Base-by-base conservation (phyloP, 92 coral and sea anemone species). In the Phenganax stokvisi region DNA sequence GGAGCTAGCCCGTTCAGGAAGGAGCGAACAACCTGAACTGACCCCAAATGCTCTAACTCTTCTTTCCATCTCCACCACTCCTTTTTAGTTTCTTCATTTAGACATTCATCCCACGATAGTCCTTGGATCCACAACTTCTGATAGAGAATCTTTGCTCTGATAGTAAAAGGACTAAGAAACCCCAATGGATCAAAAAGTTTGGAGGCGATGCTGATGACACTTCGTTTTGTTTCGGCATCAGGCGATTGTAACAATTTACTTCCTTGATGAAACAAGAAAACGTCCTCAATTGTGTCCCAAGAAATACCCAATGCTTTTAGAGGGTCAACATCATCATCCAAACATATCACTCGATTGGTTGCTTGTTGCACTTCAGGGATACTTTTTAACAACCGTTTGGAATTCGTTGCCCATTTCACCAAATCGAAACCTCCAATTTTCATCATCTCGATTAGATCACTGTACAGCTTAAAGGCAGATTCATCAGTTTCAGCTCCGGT, bases 331-430 rank as follows among this genome's bases (percentile, higher is more conserved):
- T 71, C 61, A 4, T 75, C 59, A 53, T 64, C 69, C 16, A 20
- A 54, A 25, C 76, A 51, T 52, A 75, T 70, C 62, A 73, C 47
- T 59, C 51, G 75, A 54, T 53, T 16, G 6, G 61, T 17, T 0
- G 80, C 77, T 72, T 64, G 51, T 58, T 72, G 27, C 2, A n/a
- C n/a, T 10, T 63, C 47, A 51, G 17, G 85, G 37, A 80, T 85
- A 57, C 54, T 8, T n/a, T 68, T 59, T 61, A 85, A 56, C 56
- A 80, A 77, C 8, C 12, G 54, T 60, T 70, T 10, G 15, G 85
- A 85, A 56, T 85, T 85, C 56, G 79, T 69, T 27, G 88, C 85
- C 88, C 85, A 85, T 72, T 85, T 85, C 25, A 84, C 72, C 65
- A 85, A 54, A 59, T 85, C 75, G 28, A 85, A 85, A 66, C 75